Evolutionary conservation across 2,888 invertebrate genomes (phyloP), one percentile per base, ranked within the genome.

Genomic region (Ectropis crepuscularia): DNA sequence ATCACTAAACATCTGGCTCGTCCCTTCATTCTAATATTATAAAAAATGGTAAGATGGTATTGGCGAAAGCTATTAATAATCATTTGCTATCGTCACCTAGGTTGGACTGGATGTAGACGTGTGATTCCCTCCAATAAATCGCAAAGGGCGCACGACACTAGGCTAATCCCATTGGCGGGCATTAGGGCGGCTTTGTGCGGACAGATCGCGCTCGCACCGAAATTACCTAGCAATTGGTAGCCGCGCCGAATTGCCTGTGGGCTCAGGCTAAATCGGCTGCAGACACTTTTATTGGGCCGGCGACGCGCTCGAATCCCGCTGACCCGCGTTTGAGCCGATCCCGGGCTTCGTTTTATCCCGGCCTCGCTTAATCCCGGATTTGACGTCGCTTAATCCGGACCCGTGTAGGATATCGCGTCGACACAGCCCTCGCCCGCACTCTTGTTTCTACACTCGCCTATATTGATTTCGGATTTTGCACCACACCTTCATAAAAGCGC

Each of bases 321-420:
- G 90, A 90, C 92, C 91, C 90, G 85, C 80, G 86, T 86, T 83
- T 81, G 81, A 82, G 84, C 82, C 85, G 87, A 86, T 86, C 87
- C 89, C 85, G 80, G 82, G 80, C 83, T 83, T 79, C 83, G 86
- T 81, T 90, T 90, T 91, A 90, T 90, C 90, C 92, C 85, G 81
- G 86, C 74, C 84, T 81, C 81, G 84, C 80, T 92, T 92, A 93
- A 93, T 93, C 93, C 93, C 79, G 90, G 93, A 93, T 93, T 93
- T 90, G 89, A 89, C 92, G 93, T 92, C 90, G 89, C 92, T 93
- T 94, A 94, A 94, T 94, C 94, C 94, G 92, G 83, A 93, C 94
- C 94, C 94, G 93, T 94, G 94, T 94, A 92, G 94, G 93, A 93
- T 94, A 93, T 94, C 94, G 93, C 94, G 94, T 89, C 91, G 89